Conservation (phyloP, 1,140 invertebrate genomes). For the Oedothorax gibbosus region DNA sequence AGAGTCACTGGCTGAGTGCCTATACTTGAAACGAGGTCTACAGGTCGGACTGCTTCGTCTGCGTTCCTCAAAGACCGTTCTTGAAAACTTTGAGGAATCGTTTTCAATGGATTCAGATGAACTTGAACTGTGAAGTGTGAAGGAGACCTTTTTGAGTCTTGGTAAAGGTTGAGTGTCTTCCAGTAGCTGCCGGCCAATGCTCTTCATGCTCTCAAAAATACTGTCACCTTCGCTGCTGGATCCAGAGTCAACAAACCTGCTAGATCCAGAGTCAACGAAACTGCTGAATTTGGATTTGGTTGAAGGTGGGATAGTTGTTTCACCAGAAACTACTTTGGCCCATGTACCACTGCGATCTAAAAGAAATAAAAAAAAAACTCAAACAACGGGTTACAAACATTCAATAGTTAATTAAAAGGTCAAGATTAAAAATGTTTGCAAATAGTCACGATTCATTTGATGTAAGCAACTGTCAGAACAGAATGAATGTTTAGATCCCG, state of each 20-base stretch:
- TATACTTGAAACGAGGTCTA: constrained; percentile 45
- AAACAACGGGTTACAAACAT: too few species aligned
- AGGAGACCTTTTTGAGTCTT: constrained; percentile 52
- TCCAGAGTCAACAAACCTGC: constrained; percentile 18
- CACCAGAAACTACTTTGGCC: constrained; percentile 57
- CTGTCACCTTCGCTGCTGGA: constrained; percentile 54
- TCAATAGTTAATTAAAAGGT: too few species aligned
- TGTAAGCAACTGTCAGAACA: too few species aligned
- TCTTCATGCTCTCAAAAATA: constrained; percentile 55
- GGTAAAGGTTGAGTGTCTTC: constrained; percentile 36
- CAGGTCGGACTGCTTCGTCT: constrained; percentile 41
- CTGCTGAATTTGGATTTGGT: constrained; percentile 33
- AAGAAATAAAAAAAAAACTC: not conserved
- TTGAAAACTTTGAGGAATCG: constrained; percentile 40
- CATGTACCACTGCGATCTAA: constrained; percentile 43
- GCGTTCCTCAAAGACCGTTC: constrained; percentile 45
- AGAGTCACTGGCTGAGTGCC: constrained; percentile 57
- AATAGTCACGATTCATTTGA: too few species aligned
- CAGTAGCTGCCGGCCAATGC: constrained; percentile 40
- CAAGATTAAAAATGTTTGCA: too few species aligned
- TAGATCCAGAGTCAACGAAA: constrained; percentile 22
- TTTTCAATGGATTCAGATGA: constrained; percentile 57
- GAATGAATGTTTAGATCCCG: too few species aligned
- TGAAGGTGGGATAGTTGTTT: constrained; percentile 33
- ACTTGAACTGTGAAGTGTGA: constrained; percentile 53